These are phyloP conservation scores for Leucophora obtusa DNA, from an alignment of 2,888 invertebrate genomes.

Conservation along the genomic window DNA sequence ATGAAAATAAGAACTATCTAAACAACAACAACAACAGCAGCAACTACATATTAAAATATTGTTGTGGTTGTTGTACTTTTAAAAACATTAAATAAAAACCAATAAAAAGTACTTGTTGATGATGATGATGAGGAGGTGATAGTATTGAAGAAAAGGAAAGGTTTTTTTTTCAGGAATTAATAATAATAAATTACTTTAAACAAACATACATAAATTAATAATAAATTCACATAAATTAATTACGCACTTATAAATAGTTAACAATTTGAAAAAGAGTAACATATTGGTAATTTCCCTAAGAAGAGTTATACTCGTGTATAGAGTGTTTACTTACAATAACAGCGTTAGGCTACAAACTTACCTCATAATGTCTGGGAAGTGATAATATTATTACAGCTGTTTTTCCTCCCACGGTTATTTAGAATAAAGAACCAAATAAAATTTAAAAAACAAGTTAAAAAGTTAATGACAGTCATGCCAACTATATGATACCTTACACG, in stretches of 20 bases:
- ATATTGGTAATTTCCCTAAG: too few relatives aligned
- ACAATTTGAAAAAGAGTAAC: too few relatives aligned
- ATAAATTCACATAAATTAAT: background rate
- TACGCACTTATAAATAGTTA: background rate
- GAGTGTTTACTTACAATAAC: too few relatives aligned
- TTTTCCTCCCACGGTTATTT: too few relatives aligned
- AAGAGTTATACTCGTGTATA: too few relatives aligned
- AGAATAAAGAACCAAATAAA: too few relatives aligned
- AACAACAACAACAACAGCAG: slow-evolving; percentile 27
- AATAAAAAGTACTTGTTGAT: background rate
- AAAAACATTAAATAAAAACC: background rate
- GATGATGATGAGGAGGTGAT: background rate
- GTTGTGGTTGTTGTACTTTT: background rate
- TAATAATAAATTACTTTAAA: background rate
- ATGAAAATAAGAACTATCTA: slow-evolving; percentile 60
- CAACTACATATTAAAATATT: slow-evolving; percentile 3
- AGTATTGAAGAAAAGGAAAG: background rate
- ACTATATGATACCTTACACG: too few relatives aligned
- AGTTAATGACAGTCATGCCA: too few relatives aligned
- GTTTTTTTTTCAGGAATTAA: background rate
- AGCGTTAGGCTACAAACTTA: too few relatives aligned
- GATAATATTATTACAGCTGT: too few relatives aligned
- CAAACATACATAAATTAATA: background rate
- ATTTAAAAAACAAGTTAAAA: too few relatives aligned
- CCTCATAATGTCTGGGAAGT: too few relatives aligned